Evolutionary conservation across 2,888 invertebrate species (phyloP).

Genomic region (Cheilosia vernalis): DNA sequence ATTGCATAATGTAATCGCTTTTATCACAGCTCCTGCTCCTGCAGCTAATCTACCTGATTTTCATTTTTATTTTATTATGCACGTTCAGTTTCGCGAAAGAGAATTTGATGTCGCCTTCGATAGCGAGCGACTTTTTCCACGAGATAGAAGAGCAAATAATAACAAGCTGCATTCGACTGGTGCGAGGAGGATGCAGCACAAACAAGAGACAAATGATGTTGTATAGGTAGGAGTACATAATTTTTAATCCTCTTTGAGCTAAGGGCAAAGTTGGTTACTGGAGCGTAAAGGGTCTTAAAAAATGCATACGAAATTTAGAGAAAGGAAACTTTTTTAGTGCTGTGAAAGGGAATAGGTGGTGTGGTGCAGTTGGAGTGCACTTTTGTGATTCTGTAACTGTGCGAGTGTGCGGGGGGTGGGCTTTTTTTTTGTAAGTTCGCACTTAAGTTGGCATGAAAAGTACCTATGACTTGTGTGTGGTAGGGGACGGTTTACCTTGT

Average conservation of each 20-base stretch:
- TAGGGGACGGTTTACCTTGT: neutral
- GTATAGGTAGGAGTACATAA: conserved; percentile 18
- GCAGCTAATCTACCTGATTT: conserved; percentile 59
- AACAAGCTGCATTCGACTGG: conserved; percentile 4
- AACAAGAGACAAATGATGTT: conserved; percentile 39
- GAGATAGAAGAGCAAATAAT: neutral
- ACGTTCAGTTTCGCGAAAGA: conserved; percentile 15
- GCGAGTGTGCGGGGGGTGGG: neutral
- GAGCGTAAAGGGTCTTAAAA: conserved; percentile 48
- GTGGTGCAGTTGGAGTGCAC: neutral
- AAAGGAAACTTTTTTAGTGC: conserved; percentile 3
- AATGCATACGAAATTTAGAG: conserved; percentile 20
- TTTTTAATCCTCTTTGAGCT: conserved; percentile 51
- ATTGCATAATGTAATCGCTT: conserved; percentile 48
- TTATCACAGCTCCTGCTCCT: conserved; percentile 8
- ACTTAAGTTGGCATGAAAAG: neutral
- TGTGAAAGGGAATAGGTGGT: neutral
- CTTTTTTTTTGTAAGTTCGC: conserved; percentile 11
- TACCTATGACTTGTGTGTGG: neutral
- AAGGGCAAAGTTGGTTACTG: conserved; percentile 23
- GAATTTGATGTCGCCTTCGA: conserved; percentile 2
- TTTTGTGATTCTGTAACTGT: neutral
- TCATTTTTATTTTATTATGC: conserved; percentile 27
- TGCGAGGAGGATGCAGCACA: conserved; percentile 14
- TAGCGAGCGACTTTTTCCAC: neutral